Percentiles rank a stretch among this genome's conserved stretches.
These are phyloP conservation scores for Acrocera orbiculus DNA, from an alignment of 2,888 invertebrate genomes.

Conservation along the genomic window DNA sequence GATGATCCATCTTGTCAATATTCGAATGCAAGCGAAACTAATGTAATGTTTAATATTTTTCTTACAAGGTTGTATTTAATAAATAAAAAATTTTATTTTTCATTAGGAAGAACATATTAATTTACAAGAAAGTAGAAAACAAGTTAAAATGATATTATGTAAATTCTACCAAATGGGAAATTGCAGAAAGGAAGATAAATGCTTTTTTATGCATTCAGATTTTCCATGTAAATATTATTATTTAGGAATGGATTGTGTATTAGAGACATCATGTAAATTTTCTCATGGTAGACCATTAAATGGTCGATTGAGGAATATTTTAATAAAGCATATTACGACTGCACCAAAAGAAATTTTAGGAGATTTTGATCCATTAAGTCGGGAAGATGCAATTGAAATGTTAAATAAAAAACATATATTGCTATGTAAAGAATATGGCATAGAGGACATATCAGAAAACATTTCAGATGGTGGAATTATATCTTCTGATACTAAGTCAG, in stretches of 20 bases:
- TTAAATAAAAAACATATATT: slow-evolving; percentile 35
- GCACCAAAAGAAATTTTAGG: slow-evolving; percentile 82
- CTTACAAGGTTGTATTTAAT: slow-evolving; percentile 20
- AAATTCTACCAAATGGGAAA: slow-evolving; percentile 93
- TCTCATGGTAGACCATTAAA: slow-evolving; percentile 77
- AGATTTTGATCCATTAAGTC: slow-evolving; percentile 67
- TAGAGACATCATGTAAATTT: slow-evolving; percentile 80
- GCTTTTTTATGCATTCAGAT: slow-evolving; percentile 90
- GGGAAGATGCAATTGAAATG: slow-evolving; percentile 49
- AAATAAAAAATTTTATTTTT: too few species aligned
- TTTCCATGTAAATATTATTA: slow-evolving; percentile 97
- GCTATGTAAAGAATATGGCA: slow-evolving; percentile 30
- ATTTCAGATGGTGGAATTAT: too few species aligned
- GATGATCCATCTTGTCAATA: too few species aligned
- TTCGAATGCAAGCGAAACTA: slow-evolving; percentile 7
- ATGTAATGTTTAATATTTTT: slow-evolving; percentile 7
- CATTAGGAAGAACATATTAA: slow-evolving; percentile 67
- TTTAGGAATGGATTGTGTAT: slow-evolving; percentile 71
- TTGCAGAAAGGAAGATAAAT: slow-evolving; percentile 86
- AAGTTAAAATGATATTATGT: slow-evolving; percentile 82
- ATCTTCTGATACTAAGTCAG: too few species aligned
- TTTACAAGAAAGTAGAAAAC: slow-evolving; percentile 66
- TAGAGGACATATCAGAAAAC: slow-evolving; percentile 23
- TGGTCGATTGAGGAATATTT: slow-evolving; percentile 50
- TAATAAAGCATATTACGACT: slow-evolving; percentile 65